Evolutionary conservation across 1,140 invertebrate genomes (phyloP).

Genomic region (Cyclargus thomasi): DNA sequence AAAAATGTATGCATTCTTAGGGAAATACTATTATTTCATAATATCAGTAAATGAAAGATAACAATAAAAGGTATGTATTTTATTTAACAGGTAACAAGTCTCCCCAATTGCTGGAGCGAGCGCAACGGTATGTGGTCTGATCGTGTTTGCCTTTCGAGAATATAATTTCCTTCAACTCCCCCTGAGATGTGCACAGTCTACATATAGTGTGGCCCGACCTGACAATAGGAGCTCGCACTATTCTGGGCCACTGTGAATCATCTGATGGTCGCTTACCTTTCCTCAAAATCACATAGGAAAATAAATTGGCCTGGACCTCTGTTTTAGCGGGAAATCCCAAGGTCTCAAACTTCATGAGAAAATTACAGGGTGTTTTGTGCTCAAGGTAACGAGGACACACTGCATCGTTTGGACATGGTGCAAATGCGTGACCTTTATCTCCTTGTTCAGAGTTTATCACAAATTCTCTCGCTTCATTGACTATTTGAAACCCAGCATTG

Average conservation of each 20-base stretch:
- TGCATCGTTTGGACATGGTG: conserved; percentile 89
- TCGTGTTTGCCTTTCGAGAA: conserved; percentile 85
- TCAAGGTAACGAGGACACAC: conserved; percentile 82
- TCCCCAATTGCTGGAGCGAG: conserved; percentile 82
- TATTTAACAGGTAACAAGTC: conserved; percentile 81
- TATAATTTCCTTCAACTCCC: conserved; percentile 84
- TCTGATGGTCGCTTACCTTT: conserved; percentile 80
- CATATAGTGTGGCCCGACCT: conserved; percentile 84
- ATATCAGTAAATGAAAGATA: conserved; percentile 20
- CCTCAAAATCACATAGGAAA: conserved; percentile 86
- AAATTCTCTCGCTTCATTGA: conserved; percentile 86
- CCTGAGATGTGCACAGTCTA: conserved; percentile 83
- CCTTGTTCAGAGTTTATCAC: conserved; percentile 75
- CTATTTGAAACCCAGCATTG: conserved; percentile 84
- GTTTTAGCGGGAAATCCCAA: conserved; percentile 70
- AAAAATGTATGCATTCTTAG: background rate
- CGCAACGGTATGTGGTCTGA: conserved; percentile 81
- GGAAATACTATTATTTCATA: no score
- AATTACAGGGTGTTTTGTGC: conserved; percentile 86
- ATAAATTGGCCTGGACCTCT: conserved; percentile 74
- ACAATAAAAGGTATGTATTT: conserved; percentile 24
- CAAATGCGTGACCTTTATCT: conserved; percentile 79
- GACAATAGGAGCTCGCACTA: conserved; percentile 81
- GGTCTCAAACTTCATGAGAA: conserved; percentile 79
- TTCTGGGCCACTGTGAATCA: conserved; percentile 82